Conservation (phyloP, 35 echinoderm and acorn worm genomes). For the Holothuria glaberrima region DNA sequence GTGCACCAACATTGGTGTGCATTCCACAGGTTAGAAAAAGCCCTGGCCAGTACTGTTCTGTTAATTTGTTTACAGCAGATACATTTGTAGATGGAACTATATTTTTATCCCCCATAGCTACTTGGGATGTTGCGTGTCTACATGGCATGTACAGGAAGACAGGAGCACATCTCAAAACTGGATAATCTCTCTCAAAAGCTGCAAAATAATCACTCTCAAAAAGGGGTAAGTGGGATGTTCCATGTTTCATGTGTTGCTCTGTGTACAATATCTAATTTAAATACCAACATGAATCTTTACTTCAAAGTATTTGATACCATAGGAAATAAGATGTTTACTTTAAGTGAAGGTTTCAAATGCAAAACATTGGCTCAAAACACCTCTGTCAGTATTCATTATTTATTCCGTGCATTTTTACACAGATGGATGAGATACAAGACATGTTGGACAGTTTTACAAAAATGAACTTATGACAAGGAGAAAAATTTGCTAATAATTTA, state of each 20-base stretch:
- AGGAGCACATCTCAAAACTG: constrained; percentile 40
- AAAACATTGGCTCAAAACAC: too few relatives aligned
- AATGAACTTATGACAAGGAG: constrained; percentile 45
- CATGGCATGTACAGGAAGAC: constrained; percentile 55
- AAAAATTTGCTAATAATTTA: not conserved
- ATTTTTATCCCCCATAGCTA: not conserved
- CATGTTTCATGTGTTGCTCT: not conserved
- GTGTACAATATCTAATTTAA: too few relatives aligned
- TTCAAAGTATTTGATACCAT: not conserved
- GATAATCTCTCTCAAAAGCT: constrained; percentile 46
- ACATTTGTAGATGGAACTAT: too few relatives aligned
- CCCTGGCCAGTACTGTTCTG: too few relatives aligned
- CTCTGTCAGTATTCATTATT: too few relatives aligned
- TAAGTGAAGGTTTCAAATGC: too few relatives aligned
- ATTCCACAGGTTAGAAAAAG: too few relatives aligned
- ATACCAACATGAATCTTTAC: not conserved
- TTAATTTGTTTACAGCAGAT: too few relatives aligned
- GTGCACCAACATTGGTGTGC: too few relatives aligned
- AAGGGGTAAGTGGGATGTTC: not conserved
- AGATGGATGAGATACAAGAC: constrained; percentile 59
- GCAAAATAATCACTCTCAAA: constrained; percentile 32
- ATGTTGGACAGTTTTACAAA: constrained; percentile 58
- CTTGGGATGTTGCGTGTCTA: constrained; percentile 52
- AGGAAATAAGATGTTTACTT: not conserved
- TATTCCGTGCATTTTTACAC: not conserved